These are phyloP conservation scores for Cardiocondyla obscurior DNA, from an alignment of 1,140 invertebrate genomes.

Conservation along the genomic window DNA sequence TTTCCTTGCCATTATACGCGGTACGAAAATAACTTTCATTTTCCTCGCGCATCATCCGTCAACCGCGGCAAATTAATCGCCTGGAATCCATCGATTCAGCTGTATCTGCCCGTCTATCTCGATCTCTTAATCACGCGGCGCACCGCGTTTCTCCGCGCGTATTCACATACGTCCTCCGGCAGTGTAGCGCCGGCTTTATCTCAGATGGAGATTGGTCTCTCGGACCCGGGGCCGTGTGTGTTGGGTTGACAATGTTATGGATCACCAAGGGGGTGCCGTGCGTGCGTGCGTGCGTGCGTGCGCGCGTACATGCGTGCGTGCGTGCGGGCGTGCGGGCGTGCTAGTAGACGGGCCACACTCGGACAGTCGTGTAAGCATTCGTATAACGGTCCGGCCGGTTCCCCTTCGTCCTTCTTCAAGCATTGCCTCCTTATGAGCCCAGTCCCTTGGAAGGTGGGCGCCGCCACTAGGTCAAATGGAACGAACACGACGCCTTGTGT, in stretches of 20 bases:
- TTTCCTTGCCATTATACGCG: neutral
- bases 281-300: conserved; percentile 43
- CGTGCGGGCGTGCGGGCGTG: conserved; percentile 63
- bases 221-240: conserved; percentile 59
- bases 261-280: conserved; percentile 72
- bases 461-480: conserved; percentile 68
- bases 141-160: conserved; percentile 35
- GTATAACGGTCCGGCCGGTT: conserved; percentile 41
- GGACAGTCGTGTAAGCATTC: conserved; percentile 49
- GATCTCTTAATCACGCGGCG: conserved; percentile 14
- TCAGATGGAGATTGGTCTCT: conserved; percentile 70
- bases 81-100: neutral
- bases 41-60: neutral
- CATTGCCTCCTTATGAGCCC: conserved; percentile 27
- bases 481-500: conserved; percentile 60
- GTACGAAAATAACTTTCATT: neutral
- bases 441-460: conserved; percentile 35
- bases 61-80: conserved; percentile 23
- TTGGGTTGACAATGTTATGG: conserved; percentile 78
- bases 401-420: conserved; percentile 46
- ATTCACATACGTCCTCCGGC: conserved; percentile 37
- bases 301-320: conserved; percentile 58
- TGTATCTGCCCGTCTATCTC: conserved; percentile 27
- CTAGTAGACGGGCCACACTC: conserved; percentile 65
- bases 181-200: conserved; percentile 63